These are phyloP conservation scores for Colletes gigas DNA, from an alignment of 1,140 invertebrate species.

Conservation along the genomic window DNA sequence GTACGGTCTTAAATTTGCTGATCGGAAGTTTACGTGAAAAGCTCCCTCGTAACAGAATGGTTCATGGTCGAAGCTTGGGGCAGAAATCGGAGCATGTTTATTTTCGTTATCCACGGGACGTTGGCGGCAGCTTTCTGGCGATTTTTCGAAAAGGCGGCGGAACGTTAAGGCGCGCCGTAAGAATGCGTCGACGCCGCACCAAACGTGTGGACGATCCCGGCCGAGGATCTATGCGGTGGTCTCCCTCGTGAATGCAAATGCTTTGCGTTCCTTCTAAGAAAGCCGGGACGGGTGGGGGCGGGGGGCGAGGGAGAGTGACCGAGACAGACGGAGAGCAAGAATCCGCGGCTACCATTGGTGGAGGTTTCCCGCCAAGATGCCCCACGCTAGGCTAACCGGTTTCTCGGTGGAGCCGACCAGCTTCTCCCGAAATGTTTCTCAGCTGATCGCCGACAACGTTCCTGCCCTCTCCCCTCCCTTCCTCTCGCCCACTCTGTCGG, in stretches of 20 bases:
- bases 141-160: slow-evolving; percentile 1
- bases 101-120: background rate
- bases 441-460: slow-evolving; percentile 53
- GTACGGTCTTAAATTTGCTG: too few species aligned
- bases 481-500: background rate
- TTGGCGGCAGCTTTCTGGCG: background rate
- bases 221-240: slow-evolving; percentile 39
- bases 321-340: background rate
- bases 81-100: too few species aligned
- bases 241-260: slow-evolving; percentile 62
- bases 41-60: too few species aligned
- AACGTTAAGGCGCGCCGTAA: background rate
- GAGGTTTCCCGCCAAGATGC: slow-evolving; percentile 59
- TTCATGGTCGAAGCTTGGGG: too few species aligned
- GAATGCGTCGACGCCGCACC: background rate
- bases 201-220: slow-evolving; percentile 5
- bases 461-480: background rate
- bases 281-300: slow-evolving; percentile 1
- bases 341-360: slow-evolving; percentile 30
- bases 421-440: slow-evolving; percentile 34
- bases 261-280: slow-evolving; percentile 52
- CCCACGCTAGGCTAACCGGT: slow-evolving; percentile 55
- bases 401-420: slow-evolving; percentile 22
- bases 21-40: too few species aligned
- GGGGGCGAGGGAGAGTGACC: background rate